Base-by-base conservation (phyloP, 2,113 vertebrate genomes). In the Tauraco erythrolophus region DNA sequence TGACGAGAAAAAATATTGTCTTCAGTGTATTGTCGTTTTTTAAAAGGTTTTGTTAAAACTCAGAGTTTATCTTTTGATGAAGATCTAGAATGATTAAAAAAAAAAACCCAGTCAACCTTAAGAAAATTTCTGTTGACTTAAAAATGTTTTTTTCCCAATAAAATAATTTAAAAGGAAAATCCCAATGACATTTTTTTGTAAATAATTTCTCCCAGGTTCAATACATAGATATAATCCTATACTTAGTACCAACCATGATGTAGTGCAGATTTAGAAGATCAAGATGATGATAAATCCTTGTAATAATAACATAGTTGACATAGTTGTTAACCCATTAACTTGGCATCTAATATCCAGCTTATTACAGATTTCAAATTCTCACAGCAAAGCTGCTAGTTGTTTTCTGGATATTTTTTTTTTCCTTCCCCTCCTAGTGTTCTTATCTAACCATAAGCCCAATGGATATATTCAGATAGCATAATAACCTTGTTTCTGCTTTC, bases 401-500 rank as follows among this genome's bases (percentile, higher is more conserved):
- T 66, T 70, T 64, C n/a, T 41, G 50, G 12, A 18, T 46, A n/a
- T 62, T 14, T 53, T 14, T 28, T 45, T 12, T 5, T 13, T 23
- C 39, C 2, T 2, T 11, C 2, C 6, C 19, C 14, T 25, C 11
- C 23, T 15, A 0, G 13, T 61, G 30, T 64, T 84, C 21, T 33
- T 70, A 19, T 62, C 45, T 35, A n/a, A 25, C 62, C 7, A 10
- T 43, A 80, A 56, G 16, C 37, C 31, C 10, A 37, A 9, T 58
- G n/a, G 30, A 60, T 74, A 28, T 66, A 75, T 75, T 64, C 16
- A 71, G 76, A 43, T 2, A 45, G 4, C 30, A 9, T 14, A 31
- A 68, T 22, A 84, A 56, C 7, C 65, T 81, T 87, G 46, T 10
- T 57, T 84, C 77, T 91, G 16, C 64, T 92, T 82, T 94, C 45